These are phyloP conservation scores for Leucophenga maculata DNA, from an alignment of 2,888 invertebrate species.

Conservation along the genomic window DNA sequence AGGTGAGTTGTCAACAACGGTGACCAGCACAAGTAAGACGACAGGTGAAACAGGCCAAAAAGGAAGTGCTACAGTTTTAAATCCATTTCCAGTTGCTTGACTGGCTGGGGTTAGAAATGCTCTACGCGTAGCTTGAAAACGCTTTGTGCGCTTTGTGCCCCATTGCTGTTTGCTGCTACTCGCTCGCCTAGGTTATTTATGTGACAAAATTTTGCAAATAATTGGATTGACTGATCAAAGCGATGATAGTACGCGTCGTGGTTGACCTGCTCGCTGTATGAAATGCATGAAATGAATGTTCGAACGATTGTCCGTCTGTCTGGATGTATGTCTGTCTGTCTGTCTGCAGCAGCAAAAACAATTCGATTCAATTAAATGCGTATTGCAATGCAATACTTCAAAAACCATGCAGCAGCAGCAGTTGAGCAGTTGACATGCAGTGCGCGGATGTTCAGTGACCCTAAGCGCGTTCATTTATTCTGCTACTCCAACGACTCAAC, in stretches of 20 bases:
- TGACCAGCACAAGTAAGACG: slow-evolving; percentile 35
- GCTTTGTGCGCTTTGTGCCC: background rate
- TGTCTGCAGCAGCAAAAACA: slow-evolving; percentile 44
- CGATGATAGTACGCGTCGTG: slow-evolving; percentile 57
- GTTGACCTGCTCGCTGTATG: background rate
- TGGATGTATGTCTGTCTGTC: too few species aligned
- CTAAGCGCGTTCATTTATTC: slow-evolving; percentile 33
- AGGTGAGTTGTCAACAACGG: slow-evolving; percentile 24
- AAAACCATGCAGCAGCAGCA: slow-evolving; percentile 29
- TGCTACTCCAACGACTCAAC: background rate
- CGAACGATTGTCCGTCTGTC: background rate
- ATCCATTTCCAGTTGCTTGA: background rate
- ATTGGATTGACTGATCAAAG: slow-evolving; percentile 72
- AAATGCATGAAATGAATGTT: slow-evolving; percentile 18
- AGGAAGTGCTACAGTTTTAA: slow-evolving; percentile 45
- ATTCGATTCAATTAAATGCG: slow-evolving; percentile 71
- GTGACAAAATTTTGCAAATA: slow-evolving; percentile 73
- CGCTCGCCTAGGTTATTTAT: slow-evolving; percentile 68
- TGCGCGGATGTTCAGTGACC: slow-evolving; percentile 40
- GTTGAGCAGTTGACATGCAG: slow-evolving; percentile 46
- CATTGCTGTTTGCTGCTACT: slow-evolving; percentile 22
- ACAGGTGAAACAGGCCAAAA: slow-evolving; percentile 61
- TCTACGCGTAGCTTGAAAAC: background rate
- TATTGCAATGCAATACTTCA: slow-evolving; percentile 65
- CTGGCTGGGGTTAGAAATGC: slow-evolving; percentile 1